phyloP scores from a whole-genome alignment of 2,888 invertebrate genomes.

The Rhaphigaster nebulosa region DNA sequence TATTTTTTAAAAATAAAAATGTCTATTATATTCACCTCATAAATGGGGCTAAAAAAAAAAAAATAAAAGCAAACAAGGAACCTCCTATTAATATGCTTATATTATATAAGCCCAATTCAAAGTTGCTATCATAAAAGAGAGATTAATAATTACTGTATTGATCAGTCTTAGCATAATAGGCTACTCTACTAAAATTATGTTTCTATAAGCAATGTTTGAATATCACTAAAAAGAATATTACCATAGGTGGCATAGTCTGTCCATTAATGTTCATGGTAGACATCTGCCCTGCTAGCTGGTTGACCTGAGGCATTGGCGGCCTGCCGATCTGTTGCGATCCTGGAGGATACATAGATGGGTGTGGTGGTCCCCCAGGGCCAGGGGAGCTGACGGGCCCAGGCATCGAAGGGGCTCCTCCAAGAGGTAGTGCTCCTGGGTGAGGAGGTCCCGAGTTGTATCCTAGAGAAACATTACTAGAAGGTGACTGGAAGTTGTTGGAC shows the following conservation, averaged over 20 bases:
- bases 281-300: conserved; percentile 69
- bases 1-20: too few species aligned
- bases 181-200: background rate
- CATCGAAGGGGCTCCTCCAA: conserved; percentile 21
- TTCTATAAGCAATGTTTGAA: background rate
- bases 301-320: conserved; percentile 52
- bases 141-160: too few species aligned
- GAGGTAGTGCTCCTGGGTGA: background rate
- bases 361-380: conserved; percentile 24
- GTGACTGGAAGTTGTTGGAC: conserved; percentile 1
- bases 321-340: conserved; percentile 13
- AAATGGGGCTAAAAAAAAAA: too few species aligned
- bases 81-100: too few species aligned
- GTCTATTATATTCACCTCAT: too few species aligned
- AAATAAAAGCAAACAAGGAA: too few species aligned
- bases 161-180: background rate
- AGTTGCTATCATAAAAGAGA: too few species aligned
- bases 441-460: conserved; percentile 27
- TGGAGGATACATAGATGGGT: conserved; percentile 24
- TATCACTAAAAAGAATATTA: background rate
- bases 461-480: background rate
- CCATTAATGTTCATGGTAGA: conserved; percentile 69
- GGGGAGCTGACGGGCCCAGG: conserved; percentile 30
- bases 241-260: conserved; percentile 65
- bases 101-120: too few species aligned